Percentiles rank a stretch among this genome's conserved stretches.
Conservation (phyloP, 2,888 invertebrate species). For the Eupeodes luniger region DNA sequence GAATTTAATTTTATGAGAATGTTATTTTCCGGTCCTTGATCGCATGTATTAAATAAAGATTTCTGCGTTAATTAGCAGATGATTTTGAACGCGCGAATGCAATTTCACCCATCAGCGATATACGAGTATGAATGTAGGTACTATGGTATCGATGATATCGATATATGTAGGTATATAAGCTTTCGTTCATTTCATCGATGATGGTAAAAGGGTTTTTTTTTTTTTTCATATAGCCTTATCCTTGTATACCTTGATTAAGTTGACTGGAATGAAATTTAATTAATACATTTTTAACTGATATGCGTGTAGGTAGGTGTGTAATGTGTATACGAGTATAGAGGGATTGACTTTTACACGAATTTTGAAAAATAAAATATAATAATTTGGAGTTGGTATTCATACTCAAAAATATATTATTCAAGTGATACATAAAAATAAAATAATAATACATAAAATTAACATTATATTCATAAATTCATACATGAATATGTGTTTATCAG, state of each 20-base stretch:
- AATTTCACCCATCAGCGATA: background rate
- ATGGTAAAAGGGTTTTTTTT: conserved; percentile 3
- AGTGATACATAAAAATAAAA: no score
- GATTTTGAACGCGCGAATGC: conserved; percentile 12
- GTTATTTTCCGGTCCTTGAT: conserved; percentile 39
- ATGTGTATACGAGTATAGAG: no score
- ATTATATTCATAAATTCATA: no score
- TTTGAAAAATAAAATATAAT: no score
- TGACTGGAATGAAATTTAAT: conserved; percentile 29
- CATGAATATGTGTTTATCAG: no score
- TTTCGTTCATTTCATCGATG: background rate
- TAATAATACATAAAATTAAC: no score
- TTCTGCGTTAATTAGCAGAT: conserved; percentile 52
- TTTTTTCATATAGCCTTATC: background rate
- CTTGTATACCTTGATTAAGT: background rate
- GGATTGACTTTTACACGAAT: no score
- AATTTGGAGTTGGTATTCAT: no score
- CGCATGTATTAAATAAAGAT: conserved; percentile 43
- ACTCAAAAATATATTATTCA: no score
- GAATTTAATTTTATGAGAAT: conserved; percentile 43
- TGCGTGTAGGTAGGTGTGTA: background rate
- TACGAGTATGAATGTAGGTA: no score
- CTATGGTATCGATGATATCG: background rate
- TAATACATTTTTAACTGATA: background rate
- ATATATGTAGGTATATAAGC: no score